A percentile compares a stretch with the other conserved stretches of the same genome.
phyloP scores from a whole-genome alignment of 2,888 invertebrate genomes.

The Drosophila cyrtoloma region DNA sequence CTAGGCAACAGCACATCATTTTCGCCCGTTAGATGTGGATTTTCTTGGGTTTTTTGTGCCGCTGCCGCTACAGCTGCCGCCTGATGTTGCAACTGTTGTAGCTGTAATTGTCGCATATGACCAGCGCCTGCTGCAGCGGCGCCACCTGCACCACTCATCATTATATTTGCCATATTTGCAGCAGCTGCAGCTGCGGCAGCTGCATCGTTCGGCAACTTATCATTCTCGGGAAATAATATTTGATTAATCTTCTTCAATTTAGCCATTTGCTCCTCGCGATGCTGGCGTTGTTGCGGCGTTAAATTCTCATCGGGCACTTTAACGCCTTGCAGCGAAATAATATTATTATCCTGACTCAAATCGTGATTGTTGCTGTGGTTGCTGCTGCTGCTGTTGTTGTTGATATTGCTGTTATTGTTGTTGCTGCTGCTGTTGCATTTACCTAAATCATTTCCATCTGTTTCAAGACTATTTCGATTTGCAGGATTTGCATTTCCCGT shows the following conservation, averaged over 20 bases:
- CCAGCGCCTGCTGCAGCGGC: constrained; percentile 38
- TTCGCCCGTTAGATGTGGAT: neutral
- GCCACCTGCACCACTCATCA: constrained; percentile 61
- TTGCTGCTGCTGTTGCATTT: constrained; percentile 3
- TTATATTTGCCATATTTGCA: constrained; percentile 41
- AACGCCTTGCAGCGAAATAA: constrained; percentile 90
- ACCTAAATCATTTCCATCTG: constrained; percentile 1
- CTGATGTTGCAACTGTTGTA: constrained; percentile 43
- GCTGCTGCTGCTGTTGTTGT: neutral
- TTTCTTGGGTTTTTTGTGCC: constrained; percentile 48
- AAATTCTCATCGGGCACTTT: constrained; percentile 98
- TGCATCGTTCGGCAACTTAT: constrained; percentile 51
- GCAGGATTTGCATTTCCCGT: constrained; percentile 84
- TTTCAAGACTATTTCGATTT: constrained; percentile 76
- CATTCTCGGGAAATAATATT: constrained; percentile 94
- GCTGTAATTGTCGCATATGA: constrained; percentile 55
- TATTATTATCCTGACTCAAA: constrained; percentile 82
- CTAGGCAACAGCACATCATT: constrained; percentile 54
- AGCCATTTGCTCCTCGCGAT: constrained; percentile 96
- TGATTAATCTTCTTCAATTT: constrained; percentile 96
- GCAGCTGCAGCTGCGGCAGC: constrained; percentile 21
- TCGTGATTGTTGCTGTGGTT: constrained; percentile 33
- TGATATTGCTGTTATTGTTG: constrained; percentile 14
- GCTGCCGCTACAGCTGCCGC: constrained; percentile 40
- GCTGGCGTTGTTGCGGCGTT: constrained; percentile 97